phyloP scores from a whole-genome alignment of 2,888 invertebrate species.

The Auanema sp. region DNA sequence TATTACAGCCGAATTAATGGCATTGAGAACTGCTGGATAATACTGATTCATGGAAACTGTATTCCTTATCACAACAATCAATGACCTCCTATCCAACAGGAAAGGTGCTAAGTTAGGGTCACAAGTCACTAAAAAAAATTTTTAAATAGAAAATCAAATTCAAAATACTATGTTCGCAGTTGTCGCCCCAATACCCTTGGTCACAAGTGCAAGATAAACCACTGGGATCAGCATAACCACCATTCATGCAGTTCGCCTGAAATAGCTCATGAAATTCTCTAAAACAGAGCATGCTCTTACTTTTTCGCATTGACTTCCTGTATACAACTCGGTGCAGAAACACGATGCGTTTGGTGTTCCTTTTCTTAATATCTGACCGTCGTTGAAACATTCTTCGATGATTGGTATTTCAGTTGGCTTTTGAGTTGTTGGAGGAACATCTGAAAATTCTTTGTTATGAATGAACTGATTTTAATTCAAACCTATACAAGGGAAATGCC shows the following conservation, averaged over 20 bases:
- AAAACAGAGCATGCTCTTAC: conserved; percentile 12
- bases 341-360: conserved; percentile 29
- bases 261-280: background rate
- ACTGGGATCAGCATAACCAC: conserved; percentile 35
- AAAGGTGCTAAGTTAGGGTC: conserved; percentile 37
- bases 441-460: too few relatives aligned
- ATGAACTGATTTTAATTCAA: background rate
- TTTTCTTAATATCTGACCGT: conserved; percentile 31
- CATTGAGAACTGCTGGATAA: conserved; percentile 21
- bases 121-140: conserved; percentile 37
- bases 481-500: conserved; percentile 43
- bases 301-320: conserved; percentile 42
- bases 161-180: conserved; percentile 43
- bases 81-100: conserved; percentile 43
- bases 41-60: conserved; percentile 35
- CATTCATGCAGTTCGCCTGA: conserved; percentile 48
- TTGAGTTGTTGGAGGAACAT: conserved; percentile 24
- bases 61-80: conserved; percentile 41
- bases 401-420: conserved; percentile 28
- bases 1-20: conserved; percentile 26
- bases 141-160: background rate
- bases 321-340: conserved; percentile 47
- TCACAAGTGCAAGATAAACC: conserved; percentile 37
- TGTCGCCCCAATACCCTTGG: conserved; percentile 40
- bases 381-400: conserved; percentile 28